These are phyloP conservation scores for Porites divaricata DNA, from an alignment of 92 coral and sea anemone species.

Conservation along the genomic window DNA sequence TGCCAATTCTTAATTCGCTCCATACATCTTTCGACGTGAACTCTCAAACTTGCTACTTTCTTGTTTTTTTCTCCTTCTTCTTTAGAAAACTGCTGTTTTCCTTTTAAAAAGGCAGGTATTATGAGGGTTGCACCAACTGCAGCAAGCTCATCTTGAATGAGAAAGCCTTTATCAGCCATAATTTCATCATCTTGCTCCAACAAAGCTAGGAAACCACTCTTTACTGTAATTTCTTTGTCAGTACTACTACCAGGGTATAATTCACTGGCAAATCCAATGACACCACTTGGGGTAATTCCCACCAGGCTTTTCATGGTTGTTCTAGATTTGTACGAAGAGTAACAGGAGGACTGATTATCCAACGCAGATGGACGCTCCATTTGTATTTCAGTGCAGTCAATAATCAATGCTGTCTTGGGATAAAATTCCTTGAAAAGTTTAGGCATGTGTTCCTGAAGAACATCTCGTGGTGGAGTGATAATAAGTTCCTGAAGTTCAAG, in stretches of 20 bases:
- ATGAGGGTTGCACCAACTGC: too few relatives aligned
- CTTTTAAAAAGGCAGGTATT: too few relatives aligned
- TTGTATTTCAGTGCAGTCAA: conserved; percentile 55
- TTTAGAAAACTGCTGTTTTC: too few relatives aligned
- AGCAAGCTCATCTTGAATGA: conserved; percentile 51
- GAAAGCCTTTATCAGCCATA: conserved; percentile 60
- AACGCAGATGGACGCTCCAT: conserved; percentile 61
- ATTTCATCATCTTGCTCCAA: conserved; percentile 41
- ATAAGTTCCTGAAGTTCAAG: conserved; percentile 52
- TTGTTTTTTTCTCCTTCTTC: too few relatives aligned
- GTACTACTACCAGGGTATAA: conserved; percentile 45
- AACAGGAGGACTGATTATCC: conserved; percentile 56
- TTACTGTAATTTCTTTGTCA: conserved; percentile 41
- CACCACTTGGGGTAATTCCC: conserved; percentile 63
- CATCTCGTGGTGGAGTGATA: conserved; percentile 48
- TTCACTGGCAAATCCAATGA: conserved; percentile 46
- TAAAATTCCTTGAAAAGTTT: conserved; percentile 32
- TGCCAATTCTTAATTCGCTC: too few relatives aligned
- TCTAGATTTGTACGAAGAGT: conserved; percentile 56
- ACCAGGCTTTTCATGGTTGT: conserved; percentile 63
- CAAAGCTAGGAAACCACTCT: conserved; percentile 35
- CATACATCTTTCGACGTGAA: too few relatives aligned
- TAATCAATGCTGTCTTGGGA: conserved; percentile 41
- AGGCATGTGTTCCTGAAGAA: conserved; percentile 57
- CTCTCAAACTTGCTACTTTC: too few relatives aligned